These are phyloP conservation scores for Pelobates fuscus DNA, from an alignment of 2,113 vertebrate species.

Conservation along the genomic window DNA sequence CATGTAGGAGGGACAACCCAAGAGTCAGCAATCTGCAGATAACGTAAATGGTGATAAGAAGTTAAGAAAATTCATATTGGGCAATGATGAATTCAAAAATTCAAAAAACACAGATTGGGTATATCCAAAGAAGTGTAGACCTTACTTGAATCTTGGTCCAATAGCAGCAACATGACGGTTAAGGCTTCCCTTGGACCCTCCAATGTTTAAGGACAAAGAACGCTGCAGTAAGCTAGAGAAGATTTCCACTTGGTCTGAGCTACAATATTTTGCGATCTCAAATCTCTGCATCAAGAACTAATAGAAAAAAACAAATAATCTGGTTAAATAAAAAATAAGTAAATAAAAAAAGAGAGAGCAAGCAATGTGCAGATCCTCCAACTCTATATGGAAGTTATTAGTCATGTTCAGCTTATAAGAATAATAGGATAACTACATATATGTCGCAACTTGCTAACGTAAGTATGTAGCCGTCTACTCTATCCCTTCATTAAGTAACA, in stretches of 20 bases:
- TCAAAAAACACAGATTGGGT: too few relatives aligned
- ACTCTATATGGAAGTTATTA: too few relatives aligned
- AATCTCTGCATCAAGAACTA: conserved; percentile 95
- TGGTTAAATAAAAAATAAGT: background rate
- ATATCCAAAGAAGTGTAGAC: background rate
- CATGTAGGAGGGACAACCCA: conserved; percentile 89
- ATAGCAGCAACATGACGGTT: conserved; percentile 93
- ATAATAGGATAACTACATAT: too few relatives aligned
- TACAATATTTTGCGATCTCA: conserved; percentile 97
- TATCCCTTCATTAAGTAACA: too few relatives aligned
- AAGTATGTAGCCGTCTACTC: too few relatives aligned
- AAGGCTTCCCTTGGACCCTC: conserved; percentile 81
- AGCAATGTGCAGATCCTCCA: too few relatives aligned
- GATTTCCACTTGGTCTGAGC: conserved; percentile 95
- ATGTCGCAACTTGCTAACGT: too few relatives aligned
- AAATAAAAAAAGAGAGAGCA: background rate
- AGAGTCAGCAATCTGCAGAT: conserved; percentile 81
- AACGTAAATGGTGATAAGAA: background rate
- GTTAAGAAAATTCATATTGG: background rate
- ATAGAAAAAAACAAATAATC: background rate
- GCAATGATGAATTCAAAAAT: background rate
- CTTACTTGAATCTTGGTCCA: conserved; percentile 90
- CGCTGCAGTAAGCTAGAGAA: conserved; percentile 89
- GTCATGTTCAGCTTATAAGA: too few relatives aligned
- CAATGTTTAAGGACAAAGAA: conserved; percentile 86